Evolutionary conservation across 2,113 vertebrate genomes (phyloP).

Genomic region (Pterocles burchelli): DNA sequence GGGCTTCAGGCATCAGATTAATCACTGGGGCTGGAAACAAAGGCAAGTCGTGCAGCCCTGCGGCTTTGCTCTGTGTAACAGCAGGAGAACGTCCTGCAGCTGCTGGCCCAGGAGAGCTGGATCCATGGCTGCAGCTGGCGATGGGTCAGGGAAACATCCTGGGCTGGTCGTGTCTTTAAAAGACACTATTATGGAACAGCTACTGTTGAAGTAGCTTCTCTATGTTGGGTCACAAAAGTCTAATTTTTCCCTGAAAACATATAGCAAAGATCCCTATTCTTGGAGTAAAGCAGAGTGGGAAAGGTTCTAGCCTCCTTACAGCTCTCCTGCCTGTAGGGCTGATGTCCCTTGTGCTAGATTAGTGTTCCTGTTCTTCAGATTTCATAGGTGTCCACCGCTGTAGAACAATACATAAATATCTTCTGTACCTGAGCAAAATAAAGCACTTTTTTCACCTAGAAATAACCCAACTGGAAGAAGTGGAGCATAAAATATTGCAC

Average conservation of each 20-base stretch:
- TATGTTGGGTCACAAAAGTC: rapidly evolving
- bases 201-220: rapidly evolving
- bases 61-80: rapidly evolving
- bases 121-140: rapidly evolving
- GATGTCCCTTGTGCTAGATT: neutral
- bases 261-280: too few species aligned
- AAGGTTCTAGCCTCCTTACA: too few species aligned
- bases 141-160: neutral
- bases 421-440: neutral
- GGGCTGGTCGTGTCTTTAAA: neutral
- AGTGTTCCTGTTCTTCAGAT: rapidly evolving
- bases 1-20: neutral
- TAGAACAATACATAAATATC: rapidly evolving
- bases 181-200: rapidly evolving
- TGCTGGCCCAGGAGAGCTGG: neutral
- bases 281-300: rapidly evolving
- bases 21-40: neutral
- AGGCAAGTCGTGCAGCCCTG: neutral
- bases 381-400: rapidly evolving
- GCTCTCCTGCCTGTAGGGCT: neutral
- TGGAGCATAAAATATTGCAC: neutral
- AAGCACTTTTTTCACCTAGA: neutral
- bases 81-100: neutral
- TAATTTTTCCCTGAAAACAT: rapidly evolving
- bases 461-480: neutral